Evolutionary conservation across 2,888 invertebrate species (phyloP).

Genomic region (Piscicola geometra): DNA sequence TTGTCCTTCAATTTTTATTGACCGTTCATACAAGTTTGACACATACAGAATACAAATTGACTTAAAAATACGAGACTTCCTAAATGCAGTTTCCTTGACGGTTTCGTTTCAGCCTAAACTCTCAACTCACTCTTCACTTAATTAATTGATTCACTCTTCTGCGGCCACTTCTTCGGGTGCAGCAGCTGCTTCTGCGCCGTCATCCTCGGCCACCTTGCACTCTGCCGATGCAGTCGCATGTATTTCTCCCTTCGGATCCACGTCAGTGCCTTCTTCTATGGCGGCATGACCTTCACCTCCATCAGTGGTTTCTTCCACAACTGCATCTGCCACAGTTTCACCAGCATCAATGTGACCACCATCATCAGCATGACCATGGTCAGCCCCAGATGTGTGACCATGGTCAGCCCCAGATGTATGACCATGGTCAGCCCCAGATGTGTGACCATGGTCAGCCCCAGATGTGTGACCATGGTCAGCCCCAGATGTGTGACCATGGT

Average conservation of each 20-base stretch:
- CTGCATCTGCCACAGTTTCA: not conserved
- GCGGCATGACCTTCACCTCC: not conserved
- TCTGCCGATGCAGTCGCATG: not conserved
- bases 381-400: not conserved
- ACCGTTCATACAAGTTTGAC: no score
- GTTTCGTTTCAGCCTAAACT: no score
- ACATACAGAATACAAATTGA: no score
- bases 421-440: slow-evolving; percentile 36
- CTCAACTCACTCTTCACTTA: no score
- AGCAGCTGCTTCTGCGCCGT: not conserved
- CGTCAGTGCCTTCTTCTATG: not conserved
- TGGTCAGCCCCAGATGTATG: not conserved
- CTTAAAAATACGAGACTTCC: no score
- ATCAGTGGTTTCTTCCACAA: no score
- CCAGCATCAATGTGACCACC: not conserved
- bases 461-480: not conserved
- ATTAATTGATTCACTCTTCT: no score
- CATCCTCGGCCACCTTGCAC: not conserved
- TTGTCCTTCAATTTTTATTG: no score
- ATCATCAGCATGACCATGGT: not conserved
- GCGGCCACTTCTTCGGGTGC: not conserved
- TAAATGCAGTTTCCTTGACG: no score
- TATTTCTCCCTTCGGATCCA: not conserved
- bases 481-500: slow-evolving; percentile 40
- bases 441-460: slow-evolving; percentile 37